Percentiles rank a stretch among this genome's conserved stretches.
phyloP scores from a whole-genome alignment of 2,888 invertebrate species.

The Harpagoxenus sublaevis region DNA sequence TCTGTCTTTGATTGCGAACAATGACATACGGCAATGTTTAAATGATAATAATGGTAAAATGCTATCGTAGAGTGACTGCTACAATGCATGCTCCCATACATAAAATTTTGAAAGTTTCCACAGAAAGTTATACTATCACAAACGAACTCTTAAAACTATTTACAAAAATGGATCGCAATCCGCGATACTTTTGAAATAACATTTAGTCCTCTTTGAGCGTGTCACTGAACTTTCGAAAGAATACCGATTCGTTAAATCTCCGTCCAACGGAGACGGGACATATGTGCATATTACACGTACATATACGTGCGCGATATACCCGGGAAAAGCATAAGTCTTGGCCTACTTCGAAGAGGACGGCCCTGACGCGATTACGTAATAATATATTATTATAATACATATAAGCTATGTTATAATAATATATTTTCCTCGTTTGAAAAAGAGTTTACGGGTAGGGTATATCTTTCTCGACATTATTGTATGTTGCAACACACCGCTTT shows the following conservation, averaged over 20 bases:
- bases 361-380: slow-evolving; percentile 58
- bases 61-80: slow-evolving; percentile 41
- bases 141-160: slow-evolving; percentile 79
- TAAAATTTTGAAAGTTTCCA: slow-evolving; percentile 59
- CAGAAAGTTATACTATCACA: slow-evolving; percentile 63
- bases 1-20: slow-evolving; percentile 33
- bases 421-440: slow-evolving; percentile 13
- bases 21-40: slow-evolving; percentile 17
- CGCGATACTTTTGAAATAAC: slow-evolving; percentile 61
- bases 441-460: slow-evolving; percentile 24
- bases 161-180: slow-evolving; percentile 77
- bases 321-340: slow-evolving; percentile 61
- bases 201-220: slow-evolving; percentile 38
- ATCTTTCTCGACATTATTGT: slow-evolving; percentile 76
- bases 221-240: slow-evolving; percentile 36
- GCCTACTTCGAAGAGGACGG: slow-evolving; percentile 63
- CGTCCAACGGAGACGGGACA: background rate
- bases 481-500: slow-evolving; percentile 83
- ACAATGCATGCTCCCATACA: slow-evolving; percentile 58
- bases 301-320: slow-evolving; percentile 48
- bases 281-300: slow-evolving; percentile 29
- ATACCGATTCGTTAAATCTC: slow-evolving; percentile 32
- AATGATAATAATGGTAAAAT: slow-evolving; percentile 46
- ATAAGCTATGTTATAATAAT: slow-evolving; percentile 33
- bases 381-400: slow-evolving; percentile 42